Percentiles rank a stretch among this genome's conserved stretches.
Conservation (phyloP, 2,888 invertebrate species). For the Erebia epiphron region DNA sequence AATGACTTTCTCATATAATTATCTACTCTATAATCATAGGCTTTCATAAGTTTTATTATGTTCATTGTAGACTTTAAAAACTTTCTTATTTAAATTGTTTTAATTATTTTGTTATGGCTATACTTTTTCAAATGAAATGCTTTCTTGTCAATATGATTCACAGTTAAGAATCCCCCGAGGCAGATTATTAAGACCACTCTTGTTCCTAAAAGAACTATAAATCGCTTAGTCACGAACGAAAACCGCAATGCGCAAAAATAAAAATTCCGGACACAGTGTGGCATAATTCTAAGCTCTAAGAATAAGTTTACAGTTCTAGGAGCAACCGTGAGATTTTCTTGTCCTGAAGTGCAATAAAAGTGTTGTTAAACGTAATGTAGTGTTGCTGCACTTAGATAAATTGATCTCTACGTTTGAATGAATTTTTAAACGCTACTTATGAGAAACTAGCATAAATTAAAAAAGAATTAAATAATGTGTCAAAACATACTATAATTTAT, state of each 20-base stretch:
- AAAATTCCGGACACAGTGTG: slow-evolving; percentile 12
- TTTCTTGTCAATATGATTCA: slow-evolving; percentile 2
- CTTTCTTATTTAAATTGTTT: neutral
- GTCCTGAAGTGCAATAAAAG: slow-evolving; percentile 9
- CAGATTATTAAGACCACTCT: slow-evolving; percentile 8
- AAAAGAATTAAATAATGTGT: neutral
- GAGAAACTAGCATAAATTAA: neutral
- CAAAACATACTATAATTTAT: neutral
- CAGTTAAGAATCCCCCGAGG: slow-evolving; percentile 16
- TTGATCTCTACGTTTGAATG: neutral
- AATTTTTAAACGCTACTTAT: neutral
- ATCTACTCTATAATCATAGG: neutral
- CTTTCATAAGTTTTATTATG: neutral
- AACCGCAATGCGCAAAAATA: slow-evolving; percentile 34
- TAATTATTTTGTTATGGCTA: neutral
- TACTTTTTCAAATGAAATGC: neutral
- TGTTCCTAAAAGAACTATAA: slow-evolving; percentile 17
- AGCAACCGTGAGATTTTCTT: slow-evolving; percentile 1
- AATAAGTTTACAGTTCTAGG: neutral
- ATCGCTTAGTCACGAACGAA: slow-evolving; percentile 21
- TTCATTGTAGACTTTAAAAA: neutral
- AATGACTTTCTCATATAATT: neutral
- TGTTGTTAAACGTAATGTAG: slow-evolving; percentile 9
- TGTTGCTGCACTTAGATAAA: slow-evolving; percentile 5
- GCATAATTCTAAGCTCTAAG: slow-evolving; percentile 10